Evolutionary conservation across 2,797 vertebrate genomes (phyloP), one percentile per base, ranked within the genome.

Genomic region (Bradypodion ventrale): DNA sequence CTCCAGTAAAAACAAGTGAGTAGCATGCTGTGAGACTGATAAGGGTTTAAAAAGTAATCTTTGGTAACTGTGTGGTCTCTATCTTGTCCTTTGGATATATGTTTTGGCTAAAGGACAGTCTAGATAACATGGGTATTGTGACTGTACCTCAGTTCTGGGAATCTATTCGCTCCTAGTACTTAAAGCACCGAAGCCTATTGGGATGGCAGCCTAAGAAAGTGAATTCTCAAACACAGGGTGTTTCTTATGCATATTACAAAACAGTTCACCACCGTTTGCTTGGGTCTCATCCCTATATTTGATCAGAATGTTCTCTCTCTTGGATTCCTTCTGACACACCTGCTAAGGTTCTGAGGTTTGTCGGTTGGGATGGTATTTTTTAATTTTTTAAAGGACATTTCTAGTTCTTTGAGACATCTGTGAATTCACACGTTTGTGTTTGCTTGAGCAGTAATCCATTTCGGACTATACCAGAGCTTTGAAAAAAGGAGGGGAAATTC

Each of bases 1-100:
- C 75, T 92, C 95, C 81, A 79, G 65, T 87, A 97, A 95, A 94
- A 66, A 88, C 73, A 96, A 97, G 98, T 99, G 94, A 95, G 98
- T 98, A 83, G 62, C 19, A 27, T 62, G 46, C 16, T 68, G 25
- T 68, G 66, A 56, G 15, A 4, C 80, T 7, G n/a, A 60, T 13
- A 25, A 16, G 5, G 46, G 5, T 63, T 56, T 42, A n/a, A 35
- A n/a, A 63, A 44, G 1, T 1, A 10, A 46, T 7, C 32, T 32
- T 72, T 76, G 32, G 66, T n/a, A 79, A 12, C 19, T 5, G 27
- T 72, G 2, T 15, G 42, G 10, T 35, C n/a, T 40, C 2, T 90
- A 60, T 78, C 7, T 23, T 40, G 49, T 15, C 6, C 19, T 83
- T 52, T 63, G 60, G 68, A 9, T 12, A 4, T 75, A 37, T 56